phyloP scores from a whole-genome alignment of 92 coral and sea anemone species.

The Siderastrea radians region DNA sequence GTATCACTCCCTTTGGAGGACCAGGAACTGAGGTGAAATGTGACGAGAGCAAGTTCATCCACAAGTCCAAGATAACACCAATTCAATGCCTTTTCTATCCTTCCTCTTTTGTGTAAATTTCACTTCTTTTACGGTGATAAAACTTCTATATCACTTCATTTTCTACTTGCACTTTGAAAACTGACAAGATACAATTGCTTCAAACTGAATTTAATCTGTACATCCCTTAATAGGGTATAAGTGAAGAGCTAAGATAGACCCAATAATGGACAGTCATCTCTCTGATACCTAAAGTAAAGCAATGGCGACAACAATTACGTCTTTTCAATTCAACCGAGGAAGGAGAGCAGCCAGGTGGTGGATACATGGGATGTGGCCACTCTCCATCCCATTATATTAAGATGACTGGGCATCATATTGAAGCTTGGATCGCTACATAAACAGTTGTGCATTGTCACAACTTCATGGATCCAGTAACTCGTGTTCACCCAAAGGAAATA shows the following conservation, averaged over 20 bases:
- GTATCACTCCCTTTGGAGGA: background rate
- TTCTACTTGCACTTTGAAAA: too few species aligned
- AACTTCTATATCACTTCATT: too few species aligned
- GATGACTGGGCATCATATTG: conserved; percentile 44
- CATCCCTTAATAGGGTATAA: too few species aligned
- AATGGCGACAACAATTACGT: too few species aligned
- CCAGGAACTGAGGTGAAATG: background rate
- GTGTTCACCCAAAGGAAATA: conserved; percentile 39
- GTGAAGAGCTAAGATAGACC: background rate
- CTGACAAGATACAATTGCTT: too few species aligned
- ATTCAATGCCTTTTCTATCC: background rate
- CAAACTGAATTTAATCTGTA: too few species aligned
- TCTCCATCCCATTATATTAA: conserved; percentile 36
- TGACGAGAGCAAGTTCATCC: background rate
- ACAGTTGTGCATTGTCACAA: background rate
- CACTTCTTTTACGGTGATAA: too few species aligned
- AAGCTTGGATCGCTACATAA: conserved; percentile 32
- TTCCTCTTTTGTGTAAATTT: too few species aligned
- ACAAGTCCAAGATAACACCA: background rate
- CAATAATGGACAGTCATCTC: background rate
- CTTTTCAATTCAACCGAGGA: conserved; percentile 28
- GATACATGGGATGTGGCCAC: conserved; percentile 27
- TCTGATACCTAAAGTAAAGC: too few species aligned
- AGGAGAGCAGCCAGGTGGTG: conserved; percentile 6
- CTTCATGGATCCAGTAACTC: conserved; percentile 27